phyloP scores from a whole-genome alignment of 2,888 invertebrate species.

The Atethmia centrago region DNA sequence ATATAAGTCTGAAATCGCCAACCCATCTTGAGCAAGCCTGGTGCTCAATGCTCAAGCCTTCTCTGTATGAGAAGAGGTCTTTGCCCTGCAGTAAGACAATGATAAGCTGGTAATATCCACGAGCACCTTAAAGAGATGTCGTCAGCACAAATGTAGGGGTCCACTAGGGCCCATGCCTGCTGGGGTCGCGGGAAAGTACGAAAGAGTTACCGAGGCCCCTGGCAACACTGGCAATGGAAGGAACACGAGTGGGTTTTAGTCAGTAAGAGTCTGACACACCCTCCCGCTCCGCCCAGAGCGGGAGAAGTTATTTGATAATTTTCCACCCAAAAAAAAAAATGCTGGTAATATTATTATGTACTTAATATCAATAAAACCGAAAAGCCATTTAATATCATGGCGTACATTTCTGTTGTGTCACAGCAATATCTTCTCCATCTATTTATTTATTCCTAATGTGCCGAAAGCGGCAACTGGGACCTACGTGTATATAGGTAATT shows the following conservation, averaged over 20 bases:
- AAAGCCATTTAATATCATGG: background rate
- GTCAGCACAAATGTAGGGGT: too few relatives aligned
- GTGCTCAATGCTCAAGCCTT: background rate
- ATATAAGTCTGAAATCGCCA: too few relatives aligned
- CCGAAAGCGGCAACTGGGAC: constrained; percentile 17
- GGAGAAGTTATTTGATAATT: too few relatives aligned
- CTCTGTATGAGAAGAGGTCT: background rate
- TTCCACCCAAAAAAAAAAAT: too few relatives aligned
- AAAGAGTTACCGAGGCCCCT: too few relatives aligned
- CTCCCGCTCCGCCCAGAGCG: too few relatives aligned
- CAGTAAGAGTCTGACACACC: too few relatives aligned
- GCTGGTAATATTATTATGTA: background rate
- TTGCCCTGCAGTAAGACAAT: background rate
- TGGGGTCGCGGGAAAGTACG: too few relatives aligned
- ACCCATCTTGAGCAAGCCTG: background rate
- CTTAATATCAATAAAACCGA: background rate
- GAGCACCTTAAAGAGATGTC: too few relatives aligned
- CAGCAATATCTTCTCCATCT: background rate
- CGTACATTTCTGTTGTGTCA: background rate
- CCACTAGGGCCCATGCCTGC: too few relatives aligned
- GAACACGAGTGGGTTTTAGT: too few relatives aligned
- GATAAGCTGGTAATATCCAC: background rate
- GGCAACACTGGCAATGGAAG: too few relatives aligned
- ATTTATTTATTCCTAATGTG: constrained; percentile 31
- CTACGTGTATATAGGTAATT: constrained; percentile 65